Conservation (phyloP, 2,888 invertebrate genomes). For the Diarsia brunnea region DNA sequence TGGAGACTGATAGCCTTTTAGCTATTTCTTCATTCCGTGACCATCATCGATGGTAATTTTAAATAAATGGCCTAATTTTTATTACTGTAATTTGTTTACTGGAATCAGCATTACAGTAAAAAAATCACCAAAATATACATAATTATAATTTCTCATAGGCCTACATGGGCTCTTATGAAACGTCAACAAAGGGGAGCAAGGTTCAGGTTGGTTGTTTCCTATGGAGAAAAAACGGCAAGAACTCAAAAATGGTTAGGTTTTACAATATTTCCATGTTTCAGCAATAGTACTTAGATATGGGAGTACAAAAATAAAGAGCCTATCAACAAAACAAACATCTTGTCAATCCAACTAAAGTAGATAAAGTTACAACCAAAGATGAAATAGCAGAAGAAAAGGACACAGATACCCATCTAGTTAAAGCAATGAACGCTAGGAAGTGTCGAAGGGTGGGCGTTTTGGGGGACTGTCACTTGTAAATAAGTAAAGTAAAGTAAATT, state of each 20-base stretch:
- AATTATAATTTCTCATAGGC: too few species aligned
- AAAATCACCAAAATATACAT: fast-evolving
- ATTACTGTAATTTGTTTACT: too few species aligned
- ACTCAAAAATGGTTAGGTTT: too few species aligned
- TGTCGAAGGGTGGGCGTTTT: too few species aligned
- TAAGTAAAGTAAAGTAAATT: too few species aligned
- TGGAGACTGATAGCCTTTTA: neutral
- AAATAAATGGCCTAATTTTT: neutral
- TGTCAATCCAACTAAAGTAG: neutral
- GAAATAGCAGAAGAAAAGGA: neutral
- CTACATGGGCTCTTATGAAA: too few species aligned
- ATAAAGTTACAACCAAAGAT: neutral
- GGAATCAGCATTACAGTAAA: neutral
- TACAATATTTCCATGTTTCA: too few species aligned
- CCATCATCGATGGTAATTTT: neutral
- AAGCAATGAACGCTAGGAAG: neutral
- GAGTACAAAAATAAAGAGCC: neutral
- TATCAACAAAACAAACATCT: neutral
- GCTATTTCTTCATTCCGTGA: neutral
- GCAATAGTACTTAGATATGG: too few species aligned
- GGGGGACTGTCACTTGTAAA: too few species aligned
- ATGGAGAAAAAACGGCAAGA: too few species aligned
- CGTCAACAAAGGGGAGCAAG: too few species aligned
- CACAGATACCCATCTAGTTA: neutral
- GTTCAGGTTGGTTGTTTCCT: too few species aligned